These are phyloP conservation scores for Heterodera filipjevi DNA, from an alignment of 2,888 invertebrate species.

Conservation along the genomic window DNA sequence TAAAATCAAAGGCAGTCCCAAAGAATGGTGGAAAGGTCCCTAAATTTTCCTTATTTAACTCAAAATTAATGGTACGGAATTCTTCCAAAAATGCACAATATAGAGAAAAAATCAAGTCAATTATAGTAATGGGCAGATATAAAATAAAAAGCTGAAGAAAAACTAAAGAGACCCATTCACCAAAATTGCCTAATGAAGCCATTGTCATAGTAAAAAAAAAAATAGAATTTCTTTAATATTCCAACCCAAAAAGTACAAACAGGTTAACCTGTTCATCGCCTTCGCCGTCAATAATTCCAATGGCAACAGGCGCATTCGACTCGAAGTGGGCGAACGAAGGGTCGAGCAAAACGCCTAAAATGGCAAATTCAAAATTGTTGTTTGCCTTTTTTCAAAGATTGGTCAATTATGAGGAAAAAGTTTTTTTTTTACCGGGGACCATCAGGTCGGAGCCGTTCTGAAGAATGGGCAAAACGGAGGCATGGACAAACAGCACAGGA, in stretches of 20 bases:
- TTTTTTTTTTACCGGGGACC: slow-evolving; percentile 50
- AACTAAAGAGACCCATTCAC: too few species aligned
- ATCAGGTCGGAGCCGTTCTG: slow-evolving; percentile 63
- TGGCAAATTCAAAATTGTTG: slow-evolving; percentile 19
- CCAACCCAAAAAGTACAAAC: too few species aligned
- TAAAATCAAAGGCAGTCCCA: too few species aligned
- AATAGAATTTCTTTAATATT: not conserved
- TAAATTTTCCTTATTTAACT: too few species aligned
- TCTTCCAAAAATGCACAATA: too few species aligned
- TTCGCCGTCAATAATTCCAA: slow-evolving; percentile 32
- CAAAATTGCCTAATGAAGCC: too few species aligned
- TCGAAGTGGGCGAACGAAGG: slow-evolving; percentile 46
- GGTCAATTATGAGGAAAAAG: not conserved
- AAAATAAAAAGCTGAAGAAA: too few species aligned
- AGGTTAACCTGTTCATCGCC: not conserved
- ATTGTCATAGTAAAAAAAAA: too few species aligned
- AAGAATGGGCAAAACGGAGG: slow-evolving; percentile 49
- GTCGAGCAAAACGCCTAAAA: slow-evolving; percentile 41
- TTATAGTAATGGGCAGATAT: too few species aligned
- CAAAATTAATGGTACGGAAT: too few species aligned
- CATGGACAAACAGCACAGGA: slow-evolving; percentile 52
- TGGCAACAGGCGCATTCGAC: slow-evolving; percentile 47
- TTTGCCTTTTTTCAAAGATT: not conserved
- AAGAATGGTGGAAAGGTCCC: too few species aligned
- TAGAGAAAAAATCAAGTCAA: too few species aligned